A percentile compares a stretch with the other conserved stretches of the same genome.
Conservation (phyloP, 2,113 vertebrate species). For the Hemibagrus wyckioides region DNA sequence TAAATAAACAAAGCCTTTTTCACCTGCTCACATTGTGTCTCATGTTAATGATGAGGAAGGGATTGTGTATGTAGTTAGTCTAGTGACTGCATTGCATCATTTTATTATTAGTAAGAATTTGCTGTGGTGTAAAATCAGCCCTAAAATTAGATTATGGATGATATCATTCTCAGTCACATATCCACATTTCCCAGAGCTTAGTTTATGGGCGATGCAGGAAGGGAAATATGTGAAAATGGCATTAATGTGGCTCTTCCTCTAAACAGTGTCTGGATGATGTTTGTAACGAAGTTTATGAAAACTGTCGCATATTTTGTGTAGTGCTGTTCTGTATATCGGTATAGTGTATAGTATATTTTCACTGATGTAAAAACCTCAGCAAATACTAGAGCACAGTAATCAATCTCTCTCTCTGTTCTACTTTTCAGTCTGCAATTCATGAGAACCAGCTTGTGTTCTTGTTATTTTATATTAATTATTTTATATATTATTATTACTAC, state of each 20-base stretch:
- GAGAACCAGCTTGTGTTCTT: background rate
- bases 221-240: background rate
- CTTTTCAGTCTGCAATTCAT: background rate
- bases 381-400: background rate
- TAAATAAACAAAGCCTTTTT: constrained; percentile 12
- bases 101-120: background rate
- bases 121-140: background rate
- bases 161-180: background rate
- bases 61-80: background rate
- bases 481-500: background rate
- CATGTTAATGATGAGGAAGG: constrained; percentile 14
- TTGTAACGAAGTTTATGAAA: background rate
- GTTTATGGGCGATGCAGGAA: background rate
- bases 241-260: background rate
- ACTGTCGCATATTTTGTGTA: background rate
- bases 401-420: background rate
- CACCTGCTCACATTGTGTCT: constrained; percentile 30
- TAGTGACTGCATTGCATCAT: background rate
- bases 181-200: background rate
- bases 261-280: background rate
- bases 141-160: background rate
- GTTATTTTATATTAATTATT: no score
- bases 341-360: background rate
- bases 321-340: background rate
- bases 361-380: background rate